These are phyloP conservation scores for Zosterops hypoxanthus DNA, from an alignment of 2,113 vertebrate species.

Conservation along the genomic window DNA sequence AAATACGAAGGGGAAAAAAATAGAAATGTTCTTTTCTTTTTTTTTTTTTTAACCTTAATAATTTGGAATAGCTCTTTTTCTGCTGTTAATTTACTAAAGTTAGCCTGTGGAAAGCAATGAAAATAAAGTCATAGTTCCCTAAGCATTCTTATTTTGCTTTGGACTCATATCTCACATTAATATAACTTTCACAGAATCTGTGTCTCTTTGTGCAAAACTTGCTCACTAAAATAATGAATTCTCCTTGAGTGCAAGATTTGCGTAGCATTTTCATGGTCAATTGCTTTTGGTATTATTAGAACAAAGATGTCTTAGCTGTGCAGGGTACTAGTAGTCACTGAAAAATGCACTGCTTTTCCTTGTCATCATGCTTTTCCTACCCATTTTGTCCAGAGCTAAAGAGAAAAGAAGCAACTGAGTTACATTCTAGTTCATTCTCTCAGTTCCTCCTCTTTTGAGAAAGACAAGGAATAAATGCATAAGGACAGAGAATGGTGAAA, in stretches of 20 bases:
- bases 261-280: slow-evolving; percentile 13
- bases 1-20: neutral
- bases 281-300: slow-evolving; percentile 22
- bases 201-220: neutral
- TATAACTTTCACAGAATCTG: neutral
- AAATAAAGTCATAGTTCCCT: neutral
- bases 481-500: neutral
- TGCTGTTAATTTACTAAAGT: neutral
- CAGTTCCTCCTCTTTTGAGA: neutral
- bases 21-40: neutral
- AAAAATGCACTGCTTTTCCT: slow-evolving; percentile 9
- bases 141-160: neutral
- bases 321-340: neutral
- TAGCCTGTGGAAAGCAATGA: neutral
- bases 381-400: neutral
- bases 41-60: neutral
- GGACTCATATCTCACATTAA: neutral
- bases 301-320: slow-evolving; percentile 9
- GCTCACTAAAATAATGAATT: slow-evolving; percentile 18
- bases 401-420: neutral
- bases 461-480: neutral
- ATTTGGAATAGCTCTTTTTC: neutral
- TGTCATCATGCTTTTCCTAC: neutral
- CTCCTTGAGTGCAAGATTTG: neutral
- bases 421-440: neutral